Base-by-base conservation (phyloP, 2,888 invertebrate species). In the Heliconius aoede region DNA sequence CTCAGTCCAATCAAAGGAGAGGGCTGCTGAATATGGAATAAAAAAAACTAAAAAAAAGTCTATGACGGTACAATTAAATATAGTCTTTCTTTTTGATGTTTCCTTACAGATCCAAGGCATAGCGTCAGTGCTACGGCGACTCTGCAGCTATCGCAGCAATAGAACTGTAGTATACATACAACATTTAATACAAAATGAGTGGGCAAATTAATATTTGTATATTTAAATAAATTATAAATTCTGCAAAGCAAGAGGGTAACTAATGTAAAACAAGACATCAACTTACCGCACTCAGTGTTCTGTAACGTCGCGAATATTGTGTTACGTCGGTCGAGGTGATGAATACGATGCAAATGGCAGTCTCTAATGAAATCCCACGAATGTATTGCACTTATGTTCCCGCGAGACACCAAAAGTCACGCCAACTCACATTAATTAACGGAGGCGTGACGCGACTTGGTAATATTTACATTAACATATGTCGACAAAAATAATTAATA, bases 281-380 rank as follows among this genome's bases (percentile, higher is more conserved):
- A 55, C 71, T 62, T 71, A 71, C 21, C 1, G 1, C 30, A 71
- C 26, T 71, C 58, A 75, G 7, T 75, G 71, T 75, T 71, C 62
- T 55, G 69, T 71, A 62, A 75, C 46, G 68, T 69, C 71, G 30
- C 60, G 55, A 69, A 75, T 71, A 71, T 75, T 75, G 32, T 69
- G 51, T 69, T 75, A 71, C 51, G 74, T 71, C 55, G 71, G 69
- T 26, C 51, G 51, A 62, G 69, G 69, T 69, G 36, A 71, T 62
- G 61, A 75, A 75, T 71, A 75, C 62, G 69, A 75, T 75, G 69
- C 69, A 75, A 75, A 75, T 75, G 74, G 51, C 36, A 71, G 55
- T 62, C 62, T 61, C 74, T 75, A 75, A 75, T 75, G 69, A 69
- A 75, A 75, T 68, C 61, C 61, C 32, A 71, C 69, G 21, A 62